Evolutionary conservation across 2,888 invertebrate genomes (phyloP), one percentile per base, ranked within the genome.

Genomic region (Disparrhopalites patrizii): DNA sequence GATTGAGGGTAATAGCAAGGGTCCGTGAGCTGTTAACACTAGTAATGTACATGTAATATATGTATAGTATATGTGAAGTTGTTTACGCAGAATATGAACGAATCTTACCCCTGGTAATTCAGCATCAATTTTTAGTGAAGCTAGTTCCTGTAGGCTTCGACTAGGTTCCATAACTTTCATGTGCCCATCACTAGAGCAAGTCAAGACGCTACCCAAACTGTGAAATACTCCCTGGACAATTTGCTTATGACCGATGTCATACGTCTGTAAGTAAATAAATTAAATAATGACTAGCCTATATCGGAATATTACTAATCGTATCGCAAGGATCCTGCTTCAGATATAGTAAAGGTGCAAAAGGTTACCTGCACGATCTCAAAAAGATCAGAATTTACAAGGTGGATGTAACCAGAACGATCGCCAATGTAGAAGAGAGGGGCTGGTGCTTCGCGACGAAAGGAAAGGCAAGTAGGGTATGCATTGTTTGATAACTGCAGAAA

Each of bases 161-260:
- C 65, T 67, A 0, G 75, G 71, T 47, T 70, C 71, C 33, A 67
- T 56, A 0, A 75, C 66, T 20, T 64, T 68, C 18, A 75, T 43
- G n/a, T 67, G 51, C 1, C 75, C 75, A 54, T 73, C 70, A 15
- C 60, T 61, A 20, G 67, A 64, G 50, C 73, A 73, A 20, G 64
- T 70, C 18, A 73, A 38, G 15, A 75, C 73, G n/a, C 60, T 56
- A 1, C 70, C 71, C 1, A 73, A 47, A 25, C 71, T 67, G 54
- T 73, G 71, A 54, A 70, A 73, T 4, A 75, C 69, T 1, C 75
- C 75, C 52, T 70, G 70, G n/a, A 75, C 70, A 1, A 71, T 60
- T 50, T 68, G 52, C 20, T 57, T 54, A 57, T 75, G 72, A 0
- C 70, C 66, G 20, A 65, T 50, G 8, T 66, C 60, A 38, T 70